Evolutionary conservation across 2,113 vertebrate species (phyloP), one percentile per base, ranked within the genome.

Genomic region (Cottus gobio): DNA sequence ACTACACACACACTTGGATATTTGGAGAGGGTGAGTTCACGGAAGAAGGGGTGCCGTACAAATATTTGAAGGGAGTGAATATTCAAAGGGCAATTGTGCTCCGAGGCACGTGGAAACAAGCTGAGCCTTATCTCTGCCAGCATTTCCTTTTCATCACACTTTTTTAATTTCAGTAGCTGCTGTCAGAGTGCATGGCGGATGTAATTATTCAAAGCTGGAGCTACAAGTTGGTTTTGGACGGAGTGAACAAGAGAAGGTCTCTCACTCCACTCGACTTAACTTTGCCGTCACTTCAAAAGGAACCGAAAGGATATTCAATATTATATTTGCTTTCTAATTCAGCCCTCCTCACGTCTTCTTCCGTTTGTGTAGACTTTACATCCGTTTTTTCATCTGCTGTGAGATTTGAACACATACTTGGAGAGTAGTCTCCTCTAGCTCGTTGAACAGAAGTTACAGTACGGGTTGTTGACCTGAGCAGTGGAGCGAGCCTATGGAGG

Each of bases 71-170:
- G 72, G 75, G 69, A 72, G 77, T 57, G 71, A 68, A 77, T 73
- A 91, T 83, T 91, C 81, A 91, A 89, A 91, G 87, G 66, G 57
- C n/a, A 85, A 67, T 89, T 92, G 81, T 90, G 89, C 82, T 91
- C 87, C 84, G 79, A 89, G 90, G 89, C 68, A 9, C 7, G 61
- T 34, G 77, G 80, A 90, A 87, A 91, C 80, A 85, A 86, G 67
- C 20, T 0, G 48, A 73, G 76, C 75, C 74, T 88, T 85, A 88
- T 84, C 79, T 85, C 57, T 22, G 48, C 1, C 1, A 79, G 54
- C 52, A 18, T 85, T 88, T 80, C 5, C 56, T 76, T 86, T 90
- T 73, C 84, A 77, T 79, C 61, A 64, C 54, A 82, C 64, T 85
- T 83, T 68, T 42, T 31, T 46, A 78, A 65, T 54, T 63, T 78